Evolutionary conservation across 2,888 invertebrate genomes (phyloP).

Genomic region (Dioctria linearis): DNA sequence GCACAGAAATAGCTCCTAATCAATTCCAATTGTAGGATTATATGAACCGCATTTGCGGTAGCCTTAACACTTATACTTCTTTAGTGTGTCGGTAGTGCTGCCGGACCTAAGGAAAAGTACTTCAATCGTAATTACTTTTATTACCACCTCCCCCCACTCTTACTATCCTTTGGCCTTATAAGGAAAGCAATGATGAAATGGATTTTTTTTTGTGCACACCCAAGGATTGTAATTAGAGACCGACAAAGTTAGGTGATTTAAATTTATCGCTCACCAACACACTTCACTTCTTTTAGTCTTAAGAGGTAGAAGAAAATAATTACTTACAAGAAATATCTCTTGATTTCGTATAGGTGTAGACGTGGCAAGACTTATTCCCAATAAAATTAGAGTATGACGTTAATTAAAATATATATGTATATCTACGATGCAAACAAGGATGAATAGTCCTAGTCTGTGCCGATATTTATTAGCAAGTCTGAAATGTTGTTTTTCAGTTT

Average conservation of each 20-base stretch:
- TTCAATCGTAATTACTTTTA: slow-evolving; percentile 44
- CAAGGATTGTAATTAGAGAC: slow-evolving; percentile 35
- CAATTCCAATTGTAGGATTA: slow-evolving; percentile 23
- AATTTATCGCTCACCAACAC: slow-evolving; percentile 14
- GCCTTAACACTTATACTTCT: neutral
- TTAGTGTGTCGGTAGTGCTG: neutral
- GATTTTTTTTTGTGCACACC: slow-evolving; percentile 31
- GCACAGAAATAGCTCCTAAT: slow-evolving; percentile 44
- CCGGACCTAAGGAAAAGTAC: slow-evolving; percentile 16
- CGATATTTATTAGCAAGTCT: too few species aligned
- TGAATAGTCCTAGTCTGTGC: too few species aligned
- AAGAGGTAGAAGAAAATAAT: neutral
- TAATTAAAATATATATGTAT: slow-evolving; percentile 17
- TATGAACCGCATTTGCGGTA: slow-evolving; percentile 4
- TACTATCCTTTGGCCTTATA: neutral
- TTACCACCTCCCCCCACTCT: neutral
- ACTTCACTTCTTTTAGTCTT: neutral
- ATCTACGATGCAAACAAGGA: too few species aligned
- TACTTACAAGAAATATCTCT: slow-evolving; percentile 19
- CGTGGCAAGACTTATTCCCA: slow-evolving; percentile 5
- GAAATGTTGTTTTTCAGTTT: too few species aligned
- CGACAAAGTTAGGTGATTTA: slow-evolving; percentile 34
- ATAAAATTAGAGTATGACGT: neutral
- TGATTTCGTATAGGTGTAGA: neutral
- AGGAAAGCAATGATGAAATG: slow-evolving; percentile 27